phyloP scores from a whole-genome alignment of 2,888 invertebrate species.

The Thelaira solivaga region DNA sequence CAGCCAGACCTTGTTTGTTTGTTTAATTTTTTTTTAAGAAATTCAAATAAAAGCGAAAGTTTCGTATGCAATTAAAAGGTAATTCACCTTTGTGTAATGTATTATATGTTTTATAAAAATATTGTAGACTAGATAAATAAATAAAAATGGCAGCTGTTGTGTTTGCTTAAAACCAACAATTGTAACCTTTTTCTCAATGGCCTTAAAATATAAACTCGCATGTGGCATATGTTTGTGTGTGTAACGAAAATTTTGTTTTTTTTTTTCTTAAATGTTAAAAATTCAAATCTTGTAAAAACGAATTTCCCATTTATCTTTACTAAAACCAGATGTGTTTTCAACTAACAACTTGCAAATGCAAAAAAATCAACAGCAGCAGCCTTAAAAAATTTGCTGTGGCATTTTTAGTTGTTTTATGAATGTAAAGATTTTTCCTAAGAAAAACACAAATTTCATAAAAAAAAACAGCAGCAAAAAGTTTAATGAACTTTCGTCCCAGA shows the following conservation, averaged over 20 bases:
- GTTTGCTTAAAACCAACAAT: too few species aligned
- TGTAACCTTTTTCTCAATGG: constrained; percentile 16
- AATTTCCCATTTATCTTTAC: not conserved
- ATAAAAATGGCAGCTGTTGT: too few species aligned
- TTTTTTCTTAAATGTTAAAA: not conserved
- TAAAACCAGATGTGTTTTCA: constrained; percentile 48
- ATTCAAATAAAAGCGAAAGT: constrained; percentile 52
- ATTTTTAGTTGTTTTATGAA: constrained; percentile 30
- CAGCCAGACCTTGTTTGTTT: not conserved
- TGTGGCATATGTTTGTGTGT: not conserved
- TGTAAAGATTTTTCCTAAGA: not conserved
- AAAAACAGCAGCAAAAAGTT: constrained; percentile 35
- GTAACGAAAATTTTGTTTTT: not conserved
- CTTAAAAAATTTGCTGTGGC: too few species aligned
- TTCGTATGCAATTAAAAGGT: constrained; percentile 31
- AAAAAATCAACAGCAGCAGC: not conserved
- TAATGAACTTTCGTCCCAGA: constrained; percentile 59
- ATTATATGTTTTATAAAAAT: not conserved
- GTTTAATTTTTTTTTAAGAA: not conserved
- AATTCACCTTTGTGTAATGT: constrained; percentile 4
- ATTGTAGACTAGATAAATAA: too few species aligned
- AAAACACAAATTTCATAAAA: not conserved
- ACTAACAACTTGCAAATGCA: not conserved
- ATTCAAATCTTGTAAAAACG: not conserved
- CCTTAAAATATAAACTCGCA: not conserved